These are phyloP conservation scores for Drosophila longiperda DNA, from an alignment of 2,888 invertebrate species.

Conservation along the genomic window DNA sequence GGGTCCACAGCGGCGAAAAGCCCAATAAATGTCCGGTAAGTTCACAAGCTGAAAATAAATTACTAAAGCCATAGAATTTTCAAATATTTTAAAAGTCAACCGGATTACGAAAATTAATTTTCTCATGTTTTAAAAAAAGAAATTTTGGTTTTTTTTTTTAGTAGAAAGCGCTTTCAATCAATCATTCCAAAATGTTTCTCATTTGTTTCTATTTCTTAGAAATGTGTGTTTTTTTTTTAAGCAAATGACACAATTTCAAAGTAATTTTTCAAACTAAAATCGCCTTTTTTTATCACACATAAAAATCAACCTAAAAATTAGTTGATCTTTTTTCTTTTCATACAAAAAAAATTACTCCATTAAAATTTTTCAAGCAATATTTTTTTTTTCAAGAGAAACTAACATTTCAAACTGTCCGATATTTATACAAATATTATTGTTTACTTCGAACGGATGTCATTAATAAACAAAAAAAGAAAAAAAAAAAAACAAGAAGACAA, in stretches of 20 bases:
- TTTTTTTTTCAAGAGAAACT: neutral
- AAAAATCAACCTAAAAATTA: neutral
- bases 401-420: neutral
- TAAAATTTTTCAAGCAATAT: neutral
- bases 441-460: constrained; percentile 14
- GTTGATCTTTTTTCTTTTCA: neutral
- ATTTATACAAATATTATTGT: constrained; percentile 26
- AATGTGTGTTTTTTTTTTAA: neutral
- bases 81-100: neutral
- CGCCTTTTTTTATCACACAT: too few relatives aligned
- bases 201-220: neutral
- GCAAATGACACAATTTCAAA: neutral
- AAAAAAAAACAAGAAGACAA: neutral
- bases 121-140: neutral
- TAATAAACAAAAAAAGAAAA: neutral
- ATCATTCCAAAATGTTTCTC: neutral
- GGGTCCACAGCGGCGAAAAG: constrained; percentile 99
- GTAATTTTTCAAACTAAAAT: too few relatives aligned
- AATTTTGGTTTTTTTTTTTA: neutral
- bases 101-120: neutral
- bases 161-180: neutral
- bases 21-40: constrained; percentile 98
- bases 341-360: neutral
- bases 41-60: constrained; percentile 64
- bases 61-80: neutral